These are phyloP conservation scores for Pherbina coryleti DNA, from an alignment of 2,888 invertebrate genomes.

Conservation along the genomic window DNA sequence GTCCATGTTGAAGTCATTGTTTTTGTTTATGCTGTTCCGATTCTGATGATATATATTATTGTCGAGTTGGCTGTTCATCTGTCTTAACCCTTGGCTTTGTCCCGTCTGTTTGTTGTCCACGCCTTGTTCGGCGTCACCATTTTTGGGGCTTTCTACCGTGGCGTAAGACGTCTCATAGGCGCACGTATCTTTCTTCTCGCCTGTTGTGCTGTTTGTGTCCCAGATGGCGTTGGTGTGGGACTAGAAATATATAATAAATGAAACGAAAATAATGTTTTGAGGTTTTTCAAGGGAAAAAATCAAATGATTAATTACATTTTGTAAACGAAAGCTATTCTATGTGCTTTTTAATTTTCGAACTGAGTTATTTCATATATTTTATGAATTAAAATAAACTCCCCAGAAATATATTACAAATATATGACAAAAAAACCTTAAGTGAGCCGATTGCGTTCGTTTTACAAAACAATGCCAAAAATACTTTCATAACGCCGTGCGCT, in stretches of 20 bases:
- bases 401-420: too few species aligned
- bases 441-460: too few species aligned
- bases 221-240: conserved; percentile 60
- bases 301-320: too few species aligned
- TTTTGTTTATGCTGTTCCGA: conserved; percentile 42
- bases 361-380: too few species aligned
- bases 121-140: conserved; percentile 51
- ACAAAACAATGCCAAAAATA: too few species aligned
- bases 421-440: too few species aligned
- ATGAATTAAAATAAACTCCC: too few species aligned
- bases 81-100: conserved; percentile 40
- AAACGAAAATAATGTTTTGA: not conserved
- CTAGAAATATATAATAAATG: conserved; percentile 48
- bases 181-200: conserved; percentile 65
- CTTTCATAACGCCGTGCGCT: too few species aligned
- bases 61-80: conserved; percentile 37
- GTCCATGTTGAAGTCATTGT: conserved; percentile 30
- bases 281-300: not conserved
- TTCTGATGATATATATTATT: conserved; percentile 30
- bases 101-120: conserved; percentile 50
- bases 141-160: conserved; percentile 63
- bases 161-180: conserved; percentile 62
- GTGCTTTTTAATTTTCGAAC: too few species aligned
- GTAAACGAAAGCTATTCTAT: too few species aligned
- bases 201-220: conserved; percentile 55